Base-by-base conservation (phyloP, 2,113 vertebrate species). In the Chionis minor region DNA sequence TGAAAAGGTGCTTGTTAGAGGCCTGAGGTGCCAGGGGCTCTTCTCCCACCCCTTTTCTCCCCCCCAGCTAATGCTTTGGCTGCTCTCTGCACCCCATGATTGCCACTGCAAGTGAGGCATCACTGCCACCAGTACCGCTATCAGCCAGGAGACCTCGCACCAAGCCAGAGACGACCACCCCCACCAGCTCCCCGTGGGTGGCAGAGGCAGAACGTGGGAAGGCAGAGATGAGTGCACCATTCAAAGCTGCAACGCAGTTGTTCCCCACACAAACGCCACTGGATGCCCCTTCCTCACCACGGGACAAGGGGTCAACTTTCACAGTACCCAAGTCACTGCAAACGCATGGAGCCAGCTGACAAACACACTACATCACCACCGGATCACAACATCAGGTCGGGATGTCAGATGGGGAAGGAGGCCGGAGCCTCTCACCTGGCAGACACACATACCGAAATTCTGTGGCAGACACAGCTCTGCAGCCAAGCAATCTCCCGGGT, bases 11-110 rank as follows among this genome's bases (percentile, higher is more conserved):
- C 86, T 94, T 97, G 92, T 97, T 96, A 88, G 67, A 93, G 79
- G 61, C 97, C 97, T 2, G 97, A 94, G 38, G 97, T 18, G 96
- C 90, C 91, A 98, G 97, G 70, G 97, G 96, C 79, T 98, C 98
- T 27, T 98, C 96, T 40, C 97, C 97, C 33, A 78, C 94, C 93
- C 23, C 97, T 98, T 6, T 97, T 98, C 80, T 98, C 97, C 16
- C 97, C 92, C 33, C 6, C 77, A 59, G 80, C 52, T 81, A 84
- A 58, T 74, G 45, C 69, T 92, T 51, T 89, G 67, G 59, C 74
- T 1, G 4, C 86, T 93, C 71, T 58, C 55, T 6, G 8, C 30
- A 42, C n/a, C 58, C 47, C 23, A 13, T 14, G 8, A 27, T 40
- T 73, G 55, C 69, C 75, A 74, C 74, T 65, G 21, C 42, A 65